Evolutionary conservation across 2,797 vertebrate species (phyloP), one percentile per base, ranked within the genome.

Genomic region (Mycteria americana): DNA sequence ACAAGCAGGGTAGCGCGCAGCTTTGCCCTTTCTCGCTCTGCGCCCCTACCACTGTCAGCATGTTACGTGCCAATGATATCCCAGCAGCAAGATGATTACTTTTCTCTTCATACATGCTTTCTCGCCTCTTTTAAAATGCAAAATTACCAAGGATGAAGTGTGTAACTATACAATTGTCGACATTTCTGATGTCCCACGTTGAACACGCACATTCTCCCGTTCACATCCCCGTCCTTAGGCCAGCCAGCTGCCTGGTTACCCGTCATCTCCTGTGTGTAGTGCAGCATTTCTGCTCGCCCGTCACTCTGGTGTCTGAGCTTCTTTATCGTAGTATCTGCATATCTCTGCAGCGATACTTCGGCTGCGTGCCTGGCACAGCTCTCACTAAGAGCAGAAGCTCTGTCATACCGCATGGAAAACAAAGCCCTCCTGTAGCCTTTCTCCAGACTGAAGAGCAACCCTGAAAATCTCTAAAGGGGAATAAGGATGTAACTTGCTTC

Each of bases 341-440:
- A 87, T 89, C 95, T 89, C 96, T 95, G 96, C 96, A 97, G 97
- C 83, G 89, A 93, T 86, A 65, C 86, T 92, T 88, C 43, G 4
- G 57, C 24, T 85, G 50, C 1, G 4, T 30, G 87, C 84, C 94
- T 89, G 91, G 85, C 86, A 31, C 53, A 75, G 91, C 78, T 51
- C 48, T 69, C 19, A 39, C 27, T 30, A 39, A 70, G 27, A 70
- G 35, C 67, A 69, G 25, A 30, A 69, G 46, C 27, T 92, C 78
- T 75, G 37, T 43, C 78, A 80, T 41, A 51, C 75, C 0, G 31
- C 73, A 72, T 43, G 73, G 72, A 78, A 83, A 91, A 86, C n/a
- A 94, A 76, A 91, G 48, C 74, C 24, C 39, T 90, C 70, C 80
- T n/a, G 11, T 21, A 73, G 59, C 67, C n/a, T 87, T 76, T 39